Evolutionary conservation across 2,797 vertebrate genomes (phyloP).

Genomic region (Schizopygopsis pylzovi): DNA sequence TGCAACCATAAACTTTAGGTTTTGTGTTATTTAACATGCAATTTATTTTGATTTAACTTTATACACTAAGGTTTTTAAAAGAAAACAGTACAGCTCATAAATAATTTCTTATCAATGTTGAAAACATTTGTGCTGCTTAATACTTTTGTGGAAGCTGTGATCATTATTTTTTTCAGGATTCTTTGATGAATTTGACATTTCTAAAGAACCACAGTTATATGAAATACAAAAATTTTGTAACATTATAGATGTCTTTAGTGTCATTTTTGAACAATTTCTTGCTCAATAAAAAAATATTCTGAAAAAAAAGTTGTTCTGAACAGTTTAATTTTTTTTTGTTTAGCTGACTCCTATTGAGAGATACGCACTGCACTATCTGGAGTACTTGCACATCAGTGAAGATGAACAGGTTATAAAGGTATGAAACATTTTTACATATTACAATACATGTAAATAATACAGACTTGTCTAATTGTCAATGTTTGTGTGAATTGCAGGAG

Average conservation of each 20-base stretch:
- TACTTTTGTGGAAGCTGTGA: not conserved
- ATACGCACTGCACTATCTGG: constrained; percentile 92
- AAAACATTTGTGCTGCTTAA: not conserved
- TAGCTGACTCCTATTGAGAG: constrained; percentile 94
- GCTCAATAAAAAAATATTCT: not conserved
- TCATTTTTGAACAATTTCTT: not conserved
- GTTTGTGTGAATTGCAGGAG: constrained; percentile 69
- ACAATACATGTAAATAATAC: not conserved
- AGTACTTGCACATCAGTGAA: constrained; percentile 83
- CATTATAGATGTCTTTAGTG: not conserved
- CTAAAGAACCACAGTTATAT: not conserved
- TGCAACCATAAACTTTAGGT: not conserved
- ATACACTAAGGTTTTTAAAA: no score
- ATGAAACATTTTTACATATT: constrained; percentile 46
- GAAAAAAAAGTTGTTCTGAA: not conserved
- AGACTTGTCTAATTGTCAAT: not conserved
- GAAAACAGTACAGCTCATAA: not conserved
- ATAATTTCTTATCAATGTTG: not conserved
- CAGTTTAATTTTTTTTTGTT: constrained; percentile 24
- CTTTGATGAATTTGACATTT: not conserved
- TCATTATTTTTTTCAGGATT: not conserved
- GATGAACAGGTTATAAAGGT: constrained; percentile 83
- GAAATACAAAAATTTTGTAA: not conserved
- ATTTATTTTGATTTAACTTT: no score
- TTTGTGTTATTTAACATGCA: not conserved